These are phyloP conservation scores for Plebejus argus DNA, from an alignment of 2,888 invertebrate genomes.

Conservation along the genomic window DNA sequence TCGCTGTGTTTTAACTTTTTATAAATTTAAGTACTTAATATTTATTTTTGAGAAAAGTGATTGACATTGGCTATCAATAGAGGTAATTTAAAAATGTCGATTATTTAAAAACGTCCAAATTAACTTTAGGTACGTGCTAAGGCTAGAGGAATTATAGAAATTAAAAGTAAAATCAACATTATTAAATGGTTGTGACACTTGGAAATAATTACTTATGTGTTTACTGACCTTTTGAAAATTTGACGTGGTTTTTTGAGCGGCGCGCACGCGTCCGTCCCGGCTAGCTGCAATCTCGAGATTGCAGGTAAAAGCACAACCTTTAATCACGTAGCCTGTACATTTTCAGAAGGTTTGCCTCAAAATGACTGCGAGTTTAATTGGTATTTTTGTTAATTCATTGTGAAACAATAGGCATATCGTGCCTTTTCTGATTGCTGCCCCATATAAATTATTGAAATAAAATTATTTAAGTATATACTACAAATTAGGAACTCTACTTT, in stretches of 20 bases:
- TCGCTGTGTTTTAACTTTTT: not conserved
- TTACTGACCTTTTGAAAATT: constrained; percentile 20
- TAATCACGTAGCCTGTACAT: constrained; percentile 2
- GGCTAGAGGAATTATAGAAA: not conserved
- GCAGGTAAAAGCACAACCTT: constrained; percentile 22
- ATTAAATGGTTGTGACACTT: not conserved
- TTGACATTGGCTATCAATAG: not conserved
- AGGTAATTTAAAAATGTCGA: not conserved
- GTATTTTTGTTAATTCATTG: constrained; percentile 27
- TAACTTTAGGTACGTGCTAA: not conserved
- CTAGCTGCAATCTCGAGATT: not conserved
- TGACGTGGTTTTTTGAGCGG: not conserved
- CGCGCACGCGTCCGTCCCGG: not conserved
- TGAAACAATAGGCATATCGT: not conserved
- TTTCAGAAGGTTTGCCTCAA: constrained; percentile 20
- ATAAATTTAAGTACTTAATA: no score
- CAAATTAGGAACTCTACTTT: not conserved
- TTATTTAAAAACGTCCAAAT: not conserved
- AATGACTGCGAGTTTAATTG: constrained; percentile 13
- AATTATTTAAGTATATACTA: not conserved
- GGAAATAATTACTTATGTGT: not conserved
- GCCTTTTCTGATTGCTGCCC: no score
- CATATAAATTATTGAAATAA: not conserved
- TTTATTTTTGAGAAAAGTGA: not conserved
- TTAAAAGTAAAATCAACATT: not conserved